Percentiles rank a stretch among this genome's conserved stretches.
phyloP scores from a whole-genome alignment of 1,140 invertebrate species.

The Drosophila kurseongensis region DNA sequence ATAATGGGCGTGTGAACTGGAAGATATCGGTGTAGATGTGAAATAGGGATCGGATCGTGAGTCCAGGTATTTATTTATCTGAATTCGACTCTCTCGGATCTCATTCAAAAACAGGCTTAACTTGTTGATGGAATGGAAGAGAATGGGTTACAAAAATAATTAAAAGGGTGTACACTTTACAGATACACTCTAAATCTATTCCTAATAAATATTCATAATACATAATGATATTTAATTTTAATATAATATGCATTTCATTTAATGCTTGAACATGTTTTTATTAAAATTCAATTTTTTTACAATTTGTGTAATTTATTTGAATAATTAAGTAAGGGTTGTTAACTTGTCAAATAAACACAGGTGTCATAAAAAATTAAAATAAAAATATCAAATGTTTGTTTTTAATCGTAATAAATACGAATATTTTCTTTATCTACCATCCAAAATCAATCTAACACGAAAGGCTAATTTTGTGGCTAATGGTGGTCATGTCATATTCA shows the following conservation, averaged over 20 bases:
- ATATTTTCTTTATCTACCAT: neutral
- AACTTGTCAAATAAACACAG: too few species aligned
- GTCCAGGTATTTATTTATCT: neutral
- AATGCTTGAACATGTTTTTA: too few species aligned
- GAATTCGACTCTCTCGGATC: neutral
- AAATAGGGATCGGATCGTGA: neutral
- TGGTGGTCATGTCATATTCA: conserved; percentile 23
- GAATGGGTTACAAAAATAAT: neutral
- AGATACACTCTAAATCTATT: neutral
- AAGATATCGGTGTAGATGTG: neutral
- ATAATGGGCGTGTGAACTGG: neutral
- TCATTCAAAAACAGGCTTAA: neutral
- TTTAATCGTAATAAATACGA: neutral
- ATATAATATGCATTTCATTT: too few species aligned
- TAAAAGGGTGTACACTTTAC: too few species aligned
- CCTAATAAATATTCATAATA: too few species aligned
- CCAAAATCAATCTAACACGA: conserved; percentile 9
- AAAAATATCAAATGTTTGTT: too few species aligned
- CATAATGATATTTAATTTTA: too few species aligned
- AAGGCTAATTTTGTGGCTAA: conserved; percentile 5
- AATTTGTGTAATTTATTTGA: too few species aligned
- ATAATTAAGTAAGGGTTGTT: too few species aligned
- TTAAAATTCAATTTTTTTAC: too few species aligned
- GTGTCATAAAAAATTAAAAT: too few species aligned
- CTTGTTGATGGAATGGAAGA: neutral